These are phyloP conservation scores for Coranthus polyacanthus DNA, from an alignment of 2,797 vertebrate species.

Conservation along the genomic window DNA sequence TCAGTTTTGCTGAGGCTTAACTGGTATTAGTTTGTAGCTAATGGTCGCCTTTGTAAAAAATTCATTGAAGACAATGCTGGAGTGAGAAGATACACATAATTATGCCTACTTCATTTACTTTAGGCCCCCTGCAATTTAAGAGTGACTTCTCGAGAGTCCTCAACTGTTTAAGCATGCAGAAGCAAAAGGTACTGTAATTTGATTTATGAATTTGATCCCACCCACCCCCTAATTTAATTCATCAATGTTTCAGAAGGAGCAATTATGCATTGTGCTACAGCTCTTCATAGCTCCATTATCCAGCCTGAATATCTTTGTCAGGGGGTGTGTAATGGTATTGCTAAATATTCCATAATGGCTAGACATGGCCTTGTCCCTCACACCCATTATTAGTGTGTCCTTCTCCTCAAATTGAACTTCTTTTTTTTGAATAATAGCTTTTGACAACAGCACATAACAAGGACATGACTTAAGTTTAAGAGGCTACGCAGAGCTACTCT, in stretches of 20 bases:
- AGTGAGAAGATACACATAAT: constrained; percentile 87
- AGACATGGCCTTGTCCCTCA: constrained; percentile 62
- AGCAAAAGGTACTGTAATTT: constrained; percentile 86
- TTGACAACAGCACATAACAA: constrained; percentile 64
- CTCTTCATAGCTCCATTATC: constrained; percentile 82
- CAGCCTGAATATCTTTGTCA: constrained; percentile 78
- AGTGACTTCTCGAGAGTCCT: constrained; percentile 66
- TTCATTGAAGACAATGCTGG: constrained; percentile 84
- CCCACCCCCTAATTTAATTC: constrained; percentile 83
- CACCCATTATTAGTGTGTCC: constrained; percentile 64
- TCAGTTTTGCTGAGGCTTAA: constrained; percentile 92
- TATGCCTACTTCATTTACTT: constrained; percentile 86
- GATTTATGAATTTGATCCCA: constrained; percentile 89
- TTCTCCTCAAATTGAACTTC: constrained; percentile 65
- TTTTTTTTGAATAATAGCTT: constrained; percentile 66
- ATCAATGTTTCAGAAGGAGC: constrained; percentile 87
- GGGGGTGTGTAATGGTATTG: constrained; percentile 80
- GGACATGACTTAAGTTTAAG: constrained; percentile 51
- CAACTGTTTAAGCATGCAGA: constrained; percentile 69
- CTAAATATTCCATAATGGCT: constrained; percentile 83
- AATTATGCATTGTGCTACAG: constrained; percentile 84
- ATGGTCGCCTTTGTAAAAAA: constrained; percentile 91
- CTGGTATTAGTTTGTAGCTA: constrained; percentile 89
- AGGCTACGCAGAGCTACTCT: constrained; percentile 2
- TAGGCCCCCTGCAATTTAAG: constrained; percentile 70